Evolutionary conservation across 2,888 invertebrate genomes (phyloP).

Genomic region (Mongoloraphidia duomilia): DNA sequence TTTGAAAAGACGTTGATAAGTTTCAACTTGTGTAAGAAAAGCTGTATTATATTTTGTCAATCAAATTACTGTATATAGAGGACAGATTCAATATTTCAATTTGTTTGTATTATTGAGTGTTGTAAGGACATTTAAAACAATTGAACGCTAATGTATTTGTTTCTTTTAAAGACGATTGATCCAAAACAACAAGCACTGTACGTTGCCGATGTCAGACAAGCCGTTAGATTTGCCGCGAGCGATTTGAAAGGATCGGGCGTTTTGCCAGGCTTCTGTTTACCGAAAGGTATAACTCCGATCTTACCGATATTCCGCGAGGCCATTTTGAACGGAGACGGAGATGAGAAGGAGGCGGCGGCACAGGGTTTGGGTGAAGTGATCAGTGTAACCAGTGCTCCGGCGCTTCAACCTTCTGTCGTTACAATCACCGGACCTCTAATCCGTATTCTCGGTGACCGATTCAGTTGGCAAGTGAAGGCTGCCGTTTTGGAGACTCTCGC

Average conservation of each 20-base stretch:
- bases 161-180: conserved; percentile 50
- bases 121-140: not conserved
- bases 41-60: too few relatives aligned
- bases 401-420: conserved; percentile 89
- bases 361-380: conserved; percentile 73
- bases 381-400: conserved; percentile 66
- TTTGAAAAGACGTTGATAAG: too few relatives aligned
- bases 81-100: too few relatives aligned
- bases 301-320: conserved; percentile 93
- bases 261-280: conserved; percentile 84
- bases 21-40: too few relatives aligned
- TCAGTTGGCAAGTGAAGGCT: conserved; percentile 86
- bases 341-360: conserved; percentile 91
- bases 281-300: conserved; percentile 83
- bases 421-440: conserved; percentile 97
- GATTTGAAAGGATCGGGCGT: conserved; percentile 67
- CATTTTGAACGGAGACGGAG: conserved; percentile 86
- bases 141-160: not conserved
- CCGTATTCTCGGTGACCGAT: conserved; percentile 90
- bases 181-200: conserved; percentile 72
- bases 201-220: conserved; percentile 81
- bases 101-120: not conserved
- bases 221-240: conserved; percentile 77
- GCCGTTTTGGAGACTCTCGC: conserved; percentile 91
- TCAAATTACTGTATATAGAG: too few relatives aligned